Evolutionary conservation across 1,140 invertebrate species (phyloP).

Genomic region (fruit fly (Drosophila melanogaster)): Release_6_plus_ISO1_MT NT_033779.5:12288501-12289000

Average conservation of each 20-base stretch:
- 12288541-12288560: conserved; percentile 46
- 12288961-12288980: conserved; percentile 15
- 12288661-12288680: conserved; percentile 64
- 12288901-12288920: conserved; percentile 60
- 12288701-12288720: conserved; percentile 40
- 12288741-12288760: conserved; percentile 21
- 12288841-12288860: conserved; percentile 42
- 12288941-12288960: conserved; percentile 10
- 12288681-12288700: conserved; percentile 22
- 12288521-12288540: conserved; percentile 35
- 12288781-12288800: conserved; percentile 70
- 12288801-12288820: conserved; percentile 82
- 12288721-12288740: conserved; percentile 31
- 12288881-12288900: conserved; percentile 79
- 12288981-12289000: conserved; percentile 17
- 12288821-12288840: conserved; percentile 58
- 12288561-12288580: conserved; percentile 79
- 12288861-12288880: conserved; percentile 84
- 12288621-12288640: conserved; percentile 75
- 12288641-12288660: conserved; percentile 36
- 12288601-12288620: conserved; percentile 80
- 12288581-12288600: conserved; percentile 70
- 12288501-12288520: conserved; percentile 25
- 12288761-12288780: conserved; percentile 51
- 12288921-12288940: conserved; percentile 11